Evolutionary conservation across 2,113 vertebrate genomes (phyloP), one percentile per base, ranked within the genome.

Genomic region (Spermophilus dauricus): DNA sequence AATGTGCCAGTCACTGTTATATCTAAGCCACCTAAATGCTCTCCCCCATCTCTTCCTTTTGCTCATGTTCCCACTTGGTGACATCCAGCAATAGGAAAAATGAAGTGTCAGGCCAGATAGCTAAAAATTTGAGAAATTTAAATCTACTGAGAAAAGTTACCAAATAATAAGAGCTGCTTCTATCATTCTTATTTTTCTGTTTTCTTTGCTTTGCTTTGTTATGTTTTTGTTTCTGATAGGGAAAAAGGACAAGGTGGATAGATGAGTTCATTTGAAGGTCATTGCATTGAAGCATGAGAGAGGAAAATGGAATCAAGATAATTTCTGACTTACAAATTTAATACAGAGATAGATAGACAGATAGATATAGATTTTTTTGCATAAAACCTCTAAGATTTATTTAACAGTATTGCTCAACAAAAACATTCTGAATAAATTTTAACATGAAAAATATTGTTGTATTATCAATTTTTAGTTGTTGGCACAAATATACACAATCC

Each of bases 241-340:
- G 17, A 53, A 32, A 89, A 89, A 14, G 11, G 26, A 86, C 14
- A 53, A n/a, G 5, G 16, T 65, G 26, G 58, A 84, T 39, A 69
- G n/a, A 92, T 70, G 67, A 72, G 42, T 89, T 89, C 61, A 82
- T 92, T 70, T 72, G 8, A 61, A 81, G 51, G 26, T 85, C 72
- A 81, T 58, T n/a, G 17, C 20, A 24, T 3, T 39, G 91, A 67
- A 89, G 58, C 51, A 70, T 65, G n/a, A 89, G 51, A 82, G 34
- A 34, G 78, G 67, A 92, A 77, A n/a, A 70, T 58, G 13, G 45
- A 95, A 77, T 42, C 67, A 76, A 86, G 63, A 85, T 78, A 17
- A 75, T 89, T 12, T 86, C 67, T 9, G 48, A 18, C 30, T 82
- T 89, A 81, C 30, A 81, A 63, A 18, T 14, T 89, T 28, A 39